Percentiles rank a stretch among this genome's conserved stretches.
phyloP scores from a whole-genome alignment of 2,113 vertebrate species.

The Melanocharis versteri region DNA sequence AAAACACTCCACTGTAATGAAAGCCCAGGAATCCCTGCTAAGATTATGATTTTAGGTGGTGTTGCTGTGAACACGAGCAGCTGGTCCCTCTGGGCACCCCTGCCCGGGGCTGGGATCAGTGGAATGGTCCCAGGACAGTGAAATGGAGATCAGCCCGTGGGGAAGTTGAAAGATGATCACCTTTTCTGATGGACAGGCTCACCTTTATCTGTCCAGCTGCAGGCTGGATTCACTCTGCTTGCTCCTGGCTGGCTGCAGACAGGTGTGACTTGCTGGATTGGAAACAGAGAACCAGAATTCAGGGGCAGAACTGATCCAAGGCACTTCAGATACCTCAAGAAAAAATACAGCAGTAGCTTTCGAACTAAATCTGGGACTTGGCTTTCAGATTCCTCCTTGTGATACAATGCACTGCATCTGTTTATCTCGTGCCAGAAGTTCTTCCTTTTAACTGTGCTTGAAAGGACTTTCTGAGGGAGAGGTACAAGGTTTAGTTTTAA shows the following conservation, averaged over 20 bases:
- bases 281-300: neutral
- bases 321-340: neutral
- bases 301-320: neutral
- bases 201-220: neutral
- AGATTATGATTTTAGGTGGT: rapidly evolving
- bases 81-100: neutral
- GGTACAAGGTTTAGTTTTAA: neutral
- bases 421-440: neutral
- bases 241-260: neutral
- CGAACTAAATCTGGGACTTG: neutral
- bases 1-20: neutral
- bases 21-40: neutral
- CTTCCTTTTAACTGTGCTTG: neutral
- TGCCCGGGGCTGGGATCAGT: neutral
- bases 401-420: rapidly evolving
- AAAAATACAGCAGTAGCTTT: neutral
- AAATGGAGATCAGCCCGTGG: neutral
- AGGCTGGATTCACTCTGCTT: neutral
- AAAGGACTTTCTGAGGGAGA: neutral
- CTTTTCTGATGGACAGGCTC: neutral
- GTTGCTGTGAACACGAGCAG: neutral
- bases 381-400: neutral
- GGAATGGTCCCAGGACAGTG: neutral
- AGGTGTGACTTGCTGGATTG: neutral
- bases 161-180: neutral